Evolutionary conservation across 2,797 vertebrate genomes (phyloP).

Genomic region (Sternotherus odoratus): DNA sequence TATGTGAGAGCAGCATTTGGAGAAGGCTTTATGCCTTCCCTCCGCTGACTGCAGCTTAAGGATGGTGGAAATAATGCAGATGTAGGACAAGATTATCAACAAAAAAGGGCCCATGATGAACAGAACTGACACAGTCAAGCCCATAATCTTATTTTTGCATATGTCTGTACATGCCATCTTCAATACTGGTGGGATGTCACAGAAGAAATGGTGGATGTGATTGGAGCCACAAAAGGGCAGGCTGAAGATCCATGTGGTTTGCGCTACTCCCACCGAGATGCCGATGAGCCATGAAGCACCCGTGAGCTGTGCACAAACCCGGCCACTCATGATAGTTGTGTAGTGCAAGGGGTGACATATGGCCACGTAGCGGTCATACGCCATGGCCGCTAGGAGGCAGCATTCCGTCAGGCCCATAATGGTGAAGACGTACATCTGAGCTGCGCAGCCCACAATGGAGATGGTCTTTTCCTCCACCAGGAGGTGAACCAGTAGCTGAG

Average conservation of each 20-base stretch:
- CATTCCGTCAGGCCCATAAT: too few species aligned
- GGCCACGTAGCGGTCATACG: not conserved
- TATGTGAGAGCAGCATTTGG: not conserved
- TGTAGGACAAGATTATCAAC: constrained; percentile 53
- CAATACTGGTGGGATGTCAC: constrained; percentile 51
- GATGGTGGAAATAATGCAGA: constrained; percentile 16
- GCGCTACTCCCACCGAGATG: constrained; percentile 1
- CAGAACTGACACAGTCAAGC: not conserved
- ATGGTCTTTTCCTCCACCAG: too few species aligned
- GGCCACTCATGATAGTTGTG: constrained; percentile 32
- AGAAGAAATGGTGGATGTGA: not conserved
- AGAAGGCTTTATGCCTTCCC: constrained; percentile 38
- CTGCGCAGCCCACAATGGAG: too few species aligned
- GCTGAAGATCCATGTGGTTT: constrained; percentile 43
- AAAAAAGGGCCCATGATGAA: constrained; percentile 58
- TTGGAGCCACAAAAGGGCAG: constrained; percentile 65
- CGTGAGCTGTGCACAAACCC: constrained; percentile 36
- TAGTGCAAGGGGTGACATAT: constrained; percentile 64
- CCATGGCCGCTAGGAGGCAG: too few species aligned
- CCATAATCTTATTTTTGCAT: not conserved
- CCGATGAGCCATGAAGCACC: constrained; percentile 43
- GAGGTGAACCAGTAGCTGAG: too few species aligned
- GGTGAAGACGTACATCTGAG: too few species aligned
- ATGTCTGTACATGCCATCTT: constrained; percentile 61
- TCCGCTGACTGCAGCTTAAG: constrained; percentile 42